Percentiles rank a stretch among this genome's conserved stretches.
phyloP scores from a whole-genome alignment of 2,113 vertebrate species.

The Eleginops maclovinus region DNA sequence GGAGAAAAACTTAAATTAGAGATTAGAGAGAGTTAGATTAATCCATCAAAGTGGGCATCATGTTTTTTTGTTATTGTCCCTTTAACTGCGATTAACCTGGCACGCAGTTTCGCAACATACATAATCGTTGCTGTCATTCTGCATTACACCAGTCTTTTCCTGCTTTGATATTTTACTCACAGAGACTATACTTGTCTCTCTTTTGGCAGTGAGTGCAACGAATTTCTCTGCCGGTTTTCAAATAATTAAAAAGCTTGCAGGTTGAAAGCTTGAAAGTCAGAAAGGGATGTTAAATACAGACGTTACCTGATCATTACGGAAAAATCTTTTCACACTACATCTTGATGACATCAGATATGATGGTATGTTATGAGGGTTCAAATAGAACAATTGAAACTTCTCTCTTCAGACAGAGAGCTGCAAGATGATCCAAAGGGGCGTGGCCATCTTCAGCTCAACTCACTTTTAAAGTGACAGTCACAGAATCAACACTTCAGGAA shows the following conservation, averaged over 20 bases:
- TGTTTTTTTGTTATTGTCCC: background rate
- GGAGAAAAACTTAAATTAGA: background rate
- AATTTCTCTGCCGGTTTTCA: background rate
- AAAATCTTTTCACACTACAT: background rate
- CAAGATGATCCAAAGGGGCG: too few species aligned
- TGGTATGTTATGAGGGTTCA: background rate
- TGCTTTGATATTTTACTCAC: background rate
- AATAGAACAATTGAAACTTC: background rate
- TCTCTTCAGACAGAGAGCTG: too few species aligned
- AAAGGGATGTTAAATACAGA: conserved; percentile 15
- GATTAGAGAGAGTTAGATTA: background rate
- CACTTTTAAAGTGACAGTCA: too few species aligned
- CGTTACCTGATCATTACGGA: background rate
- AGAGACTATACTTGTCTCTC: conserved; percentile 6
- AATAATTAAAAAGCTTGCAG: background rate
- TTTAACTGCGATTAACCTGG: background rate
- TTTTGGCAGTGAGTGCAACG: background rate
- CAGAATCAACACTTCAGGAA: too few species aligned
- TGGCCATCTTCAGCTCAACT: too few species aligned
- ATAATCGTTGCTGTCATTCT: conserved; percentile 3
- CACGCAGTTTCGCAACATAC: background rate
- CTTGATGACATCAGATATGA: background rate
- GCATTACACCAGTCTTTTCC: background rate
- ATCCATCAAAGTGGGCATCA: background rate
- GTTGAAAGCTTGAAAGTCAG: conserved; percentile 9